phyloP scores from a whole-genome alignment of 2,888 invertebrate genomes.

The Helobdella robusta region DNA sequence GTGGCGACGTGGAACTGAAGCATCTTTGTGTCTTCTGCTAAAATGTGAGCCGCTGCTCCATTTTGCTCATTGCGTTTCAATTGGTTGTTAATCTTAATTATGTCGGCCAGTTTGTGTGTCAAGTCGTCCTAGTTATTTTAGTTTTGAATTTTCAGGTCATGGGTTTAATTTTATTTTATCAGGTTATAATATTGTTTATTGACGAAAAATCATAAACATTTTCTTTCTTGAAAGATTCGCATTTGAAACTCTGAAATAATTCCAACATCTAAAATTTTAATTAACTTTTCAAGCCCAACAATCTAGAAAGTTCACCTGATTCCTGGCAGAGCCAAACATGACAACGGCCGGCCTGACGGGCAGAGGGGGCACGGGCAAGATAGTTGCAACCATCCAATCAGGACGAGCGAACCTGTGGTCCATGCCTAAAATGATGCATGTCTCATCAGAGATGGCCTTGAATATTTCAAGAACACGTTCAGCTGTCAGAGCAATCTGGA shows the following conservation, averaged over 20 bases:
- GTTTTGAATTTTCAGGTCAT: background rate
- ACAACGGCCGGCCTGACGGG: conserved; percentile 94
- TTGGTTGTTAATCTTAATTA: conserved; percentile 95
- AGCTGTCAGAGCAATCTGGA: conserved; percentile 74
- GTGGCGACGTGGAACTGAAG: conserved; percentile 97
- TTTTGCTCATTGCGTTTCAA: conserved; percentile 84
- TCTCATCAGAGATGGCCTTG: conserved; percentile 74
- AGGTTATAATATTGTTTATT: too few species aligned
- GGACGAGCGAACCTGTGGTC: conserved; percentile 87
- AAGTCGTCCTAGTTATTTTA: conserved; percentile 80
- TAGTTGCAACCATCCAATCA: conserved; percentile 98
- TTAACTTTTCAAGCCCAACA: too few species aligned
- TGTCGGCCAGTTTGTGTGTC: conserved; percentile 95
- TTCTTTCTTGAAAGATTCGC: too few species aligned
- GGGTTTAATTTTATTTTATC: background rate
- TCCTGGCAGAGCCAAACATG: conserved; percentile 97
- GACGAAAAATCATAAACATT: too few species aligned
- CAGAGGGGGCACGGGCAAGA: conserved; percentile 89
- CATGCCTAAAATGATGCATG: conserved; percentile 58
- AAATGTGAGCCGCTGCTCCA: conserved; percentile 93
- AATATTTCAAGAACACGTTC: conserved; percentile 95
- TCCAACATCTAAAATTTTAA: too few species aligned
- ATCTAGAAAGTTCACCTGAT: too few species aligned
- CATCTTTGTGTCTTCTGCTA: conserved; percentile 92
- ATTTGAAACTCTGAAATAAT: too few species aligned